Conservation (phyloP, 2,888 invertebrate species). For the Candidula unifasciata region DNA sequence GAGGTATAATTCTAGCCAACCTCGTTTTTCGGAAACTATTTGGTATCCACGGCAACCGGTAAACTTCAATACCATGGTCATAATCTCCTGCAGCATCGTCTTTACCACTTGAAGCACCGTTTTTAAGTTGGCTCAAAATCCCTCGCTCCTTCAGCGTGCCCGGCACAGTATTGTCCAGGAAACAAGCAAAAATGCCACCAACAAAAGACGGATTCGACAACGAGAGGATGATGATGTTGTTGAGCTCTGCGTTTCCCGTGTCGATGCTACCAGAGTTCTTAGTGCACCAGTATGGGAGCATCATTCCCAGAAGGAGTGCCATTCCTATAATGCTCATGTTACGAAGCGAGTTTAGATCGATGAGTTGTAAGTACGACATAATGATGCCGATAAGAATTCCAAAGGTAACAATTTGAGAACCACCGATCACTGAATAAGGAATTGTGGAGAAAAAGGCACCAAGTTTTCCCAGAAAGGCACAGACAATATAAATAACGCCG, state of each 20-base stretch:
- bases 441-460: constrained; percentile 78
- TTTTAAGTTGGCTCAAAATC: not conserved
- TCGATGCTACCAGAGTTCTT: constrained; percentile 59
- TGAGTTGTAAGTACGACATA: constrained; percentile 73
- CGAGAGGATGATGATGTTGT: constrained; percentile 61
- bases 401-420: constrained; percentile 63
- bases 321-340: constrained; percentile 88
- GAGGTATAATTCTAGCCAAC: constrained; percentile 41
- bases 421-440: constrained; percentile 78
- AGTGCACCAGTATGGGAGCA: constrained; percentile 68
- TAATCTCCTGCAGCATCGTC: not conserved
- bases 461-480: constrained; percentile 77
- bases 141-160: constrained; percentile 52
- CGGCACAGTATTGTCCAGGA: constrained; percentile 75
- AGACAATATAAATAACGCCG: constrained; percentile 74
- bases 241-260: constrained; percentile 61
- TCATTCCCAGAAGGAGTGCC: constrained; percentile 89
- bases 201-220: constrained; percentile 71
- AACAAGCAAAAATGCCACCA: constrained; percentile 76
- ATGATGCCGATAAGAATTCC: constrained; percentile 67
- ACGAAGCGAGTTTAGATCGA: constrained; percentile 86
- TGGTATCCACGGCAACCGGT: constrained; percentile 50
- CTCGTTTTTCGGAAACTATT: constrained; percentile 21
- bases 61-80: constrained; percentile 48
- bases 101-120: not conserved